Conservation (phyloP, 1,140 invertebrate genomes). For the Caenorhabditis brenneri region DNA sequence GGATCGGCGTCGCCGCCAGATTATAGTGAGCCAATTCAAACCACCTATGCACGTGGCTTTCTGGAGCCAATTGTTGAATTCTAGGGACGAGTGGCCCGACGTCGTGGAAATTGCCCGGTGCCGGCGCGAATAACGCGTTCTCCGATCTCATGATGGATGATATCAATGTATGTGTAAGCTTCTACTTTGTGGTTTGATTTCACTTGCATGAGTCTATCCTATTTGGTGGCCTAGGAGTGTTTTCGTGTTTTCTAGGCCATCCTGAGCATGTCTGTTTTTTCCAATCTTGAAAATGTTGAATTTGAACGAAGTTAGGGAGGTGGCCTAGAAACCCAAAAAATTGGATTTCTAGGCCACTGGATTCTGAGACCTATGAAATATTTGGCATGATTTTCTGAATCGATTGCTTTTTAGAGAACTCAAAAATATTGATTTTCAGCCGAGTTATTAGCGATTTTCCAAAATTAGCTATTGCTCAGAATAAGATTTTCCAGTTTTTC, state of each 20-base stretch:
- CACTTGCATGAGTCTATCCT: too few relatives aligned
- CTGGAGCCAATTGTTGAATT: constrained; percentile 23
- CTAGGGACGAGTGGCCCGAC: constrained; percentile 2
- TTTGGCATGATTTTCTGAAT: too few relatives aligned
- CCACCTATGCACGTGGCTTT: background rate
- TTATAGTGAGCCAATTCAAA: constrained; percentile 46
- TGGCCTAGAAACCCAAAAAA: background rate
- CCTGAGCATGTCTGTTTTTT: too few relatives aligned
- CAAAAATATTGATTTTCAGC: too few relatives aligned
- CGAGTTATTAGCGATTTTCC: too few relatives aligned
- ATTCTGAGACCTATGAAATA: too few relatives aligned
- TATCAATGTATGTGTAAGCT: constrained; percentile 10
- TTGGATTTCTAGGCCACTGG: background rate
- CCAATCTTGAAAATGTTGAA: too few relatives aligned
- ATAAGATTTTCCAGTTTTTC: too few relatives aligned
- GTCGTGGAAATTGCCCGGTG: constrained; percentile 6
- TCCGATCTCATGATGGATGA: constrained; percentile 58
- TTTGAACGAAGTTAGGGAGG: too few relatives aligned
- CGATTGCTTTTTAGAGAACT: too few relatives aligned
- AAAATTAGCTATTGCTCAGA: too few relatives aligned
- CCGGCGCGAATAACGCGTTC: constrained; percentile 44
- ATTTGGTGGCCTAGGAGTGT: background rate
- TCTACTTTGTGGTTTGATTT: background rate
- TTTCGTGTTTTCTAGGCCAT: too few relatives aligned
- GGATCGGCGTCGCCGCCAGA: constrained; percentile 49